Conservation (phyloP, 2,888 invertebrate genomes). For the Torymus texanus region DNA sequence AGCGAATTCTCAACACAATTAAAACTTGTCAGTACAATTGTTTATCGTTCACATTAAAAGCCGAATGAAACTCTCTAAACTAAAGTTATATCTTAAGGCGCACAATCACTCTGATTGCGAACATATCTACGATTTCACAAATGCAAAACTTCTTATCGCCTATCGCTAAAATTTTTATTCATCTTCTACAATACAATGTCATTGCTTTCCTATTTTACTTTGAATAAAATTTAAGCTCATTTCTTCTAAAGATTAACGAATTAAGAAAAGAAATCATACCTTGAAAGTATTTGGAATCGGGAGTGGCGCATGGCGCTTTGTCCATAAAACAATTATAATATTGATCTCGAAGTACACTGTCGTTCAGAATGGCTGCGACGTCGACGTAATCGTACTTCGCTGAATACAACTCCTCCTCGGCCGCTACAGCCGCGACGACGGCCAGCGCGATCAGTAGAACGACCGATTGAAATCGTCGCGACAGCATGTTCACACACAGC, state of each 20-base stretch:
- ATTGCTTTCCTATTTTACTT: no score
- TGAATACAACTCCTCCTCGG: constrained; percentile 59
- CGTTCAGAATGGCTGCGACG: constrained; percentile 63
- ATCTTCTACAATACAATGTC: no score
- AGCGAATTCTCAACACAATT: no score
- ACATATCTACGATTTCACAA: not conserved
- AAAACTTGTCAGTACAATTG: no score
- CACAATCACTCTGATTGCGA: not conserved
- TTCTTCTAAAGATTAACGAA: no score
- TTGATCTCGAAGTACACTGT: constrained; percentile 63
- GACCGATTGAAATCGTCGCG: not conserved
- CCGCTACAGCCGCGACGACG: not conserved
- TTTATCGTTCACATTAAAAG: no score
- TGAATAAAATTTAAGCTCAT: no score
- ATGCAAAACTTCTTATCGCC: not conserved
- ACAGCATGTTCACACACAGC: no score
- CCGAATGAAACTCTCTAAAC: no score
- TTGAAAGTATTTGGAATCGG: constrained; percentile 61
- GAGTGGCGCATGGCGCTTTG: constrained; percentile 61
- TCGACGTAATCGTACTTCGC: constrained; percentile 64
- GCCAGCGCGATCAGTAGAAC: not conserved
- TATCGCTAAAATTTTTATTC: not conserved
- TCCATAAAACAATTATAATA: constrained; percentile 67
- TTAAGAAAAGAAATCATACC: constrained; percentile 45
- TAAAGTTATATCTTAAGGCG: no score